A percentile compares a stretch with the other conserved stretches of the same genome.
These are phyloP conservation scores for Megaptera novaeangliae DNA, from an alignment of 2,113 vertebrate genomes.

Conservation along the genomic window DNA sequence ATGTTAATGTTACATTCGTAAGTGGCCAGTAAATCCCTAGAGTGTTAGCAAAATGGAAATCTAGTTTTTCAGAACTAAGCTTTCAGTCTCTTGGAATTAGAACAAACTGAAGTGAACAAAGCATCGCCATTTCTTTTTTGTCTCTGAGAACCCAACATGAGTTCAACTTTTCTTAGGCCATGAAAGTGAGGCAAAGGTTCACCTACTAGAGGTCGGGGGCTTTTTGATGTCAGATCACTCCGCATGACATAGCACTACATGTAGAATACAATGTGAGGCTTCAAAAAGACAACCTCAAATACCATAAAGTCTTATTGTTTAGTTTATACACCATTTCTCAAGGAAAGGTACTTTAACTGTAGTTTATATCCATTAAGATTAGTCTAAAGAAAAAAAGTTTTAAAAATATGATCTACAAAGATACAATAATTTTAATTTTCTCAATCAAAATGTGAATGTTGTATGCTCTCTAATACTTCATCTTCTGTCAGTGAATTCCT, in stretches of 20 bases:
- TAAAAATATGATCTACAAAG: neutral
- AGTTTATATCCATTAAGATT: neutral
- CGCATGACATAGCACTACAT: neutral
- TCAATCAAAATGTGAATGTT: neutral
- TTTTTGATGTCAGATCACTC: slow-evolving; percentile 4
- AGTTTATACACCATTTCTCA: neutral
- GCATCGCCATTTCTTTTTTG: neutral
- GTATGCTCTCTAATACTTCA: neutral
- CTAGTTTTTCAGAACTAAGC: slow-evolving; percentile 30
- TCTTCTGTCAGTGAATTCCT: neutral
- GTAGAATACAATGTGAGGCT: neutral
- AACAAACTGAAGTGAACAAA: slow-evolving; percentile 33
- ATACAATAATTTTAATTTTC: neutral
- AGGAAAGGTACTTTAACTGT: slow-evolving; percentile 2
- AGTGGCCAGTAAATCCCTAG: neutral
- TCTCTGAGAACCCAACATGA: neutral
- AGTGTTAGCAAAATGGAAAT: slow-evolving; percentile 37
- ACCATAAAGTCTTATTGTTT: neutral
- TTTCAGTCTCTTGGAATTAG: slow-evolving; percentile 48
- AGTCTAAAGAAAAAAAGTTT: neutral
- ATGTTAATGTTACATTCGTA: neutral
- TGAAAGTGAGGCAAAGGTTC: slow-evolving; percentile 28
- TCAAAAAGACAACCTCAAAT: slow-evolving; percentile 5
- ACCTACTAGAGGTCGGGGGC: neutral
- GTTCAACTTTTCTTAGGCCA: neutral